phyloP scores from a whole-genome alignment of 2,888 invertebrate species.

The Harpalus rubripes region DNA sequence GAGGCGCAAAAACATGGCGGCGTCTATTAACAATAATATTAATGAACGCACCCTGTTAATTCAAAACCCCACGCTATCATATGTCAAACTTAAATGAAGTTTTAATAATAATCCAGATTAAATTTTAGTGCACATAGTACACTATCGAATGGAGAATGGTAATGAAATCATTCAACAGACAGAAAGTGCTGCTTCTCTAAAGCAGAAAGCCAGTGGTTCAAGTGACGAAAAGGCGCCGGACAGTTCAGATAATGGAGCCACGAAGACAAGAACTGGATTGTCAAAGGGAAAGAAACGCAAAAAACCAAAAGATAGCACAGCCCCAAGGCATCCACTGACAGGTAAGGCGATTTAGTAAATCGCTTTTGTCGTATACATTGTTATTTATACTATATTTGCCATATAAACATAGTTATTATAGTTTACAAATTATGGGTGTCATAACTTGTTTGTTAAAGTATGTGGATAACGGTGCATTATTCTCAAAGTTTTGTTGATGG shows the following conservation, averaged over 20 bases:
- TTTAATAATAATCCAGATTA: slow-evolving; percentile 48
- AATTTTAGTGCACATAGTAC: slow-evolving; percentile 44
- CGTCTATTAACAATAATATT: background rate
- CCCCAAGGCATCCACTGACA: slow-evolving; percentile 86
- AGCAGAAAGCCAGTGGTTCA: slow-evolving; percentile 69
- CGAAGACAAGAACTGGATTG: slow-evolving; percentile 50
- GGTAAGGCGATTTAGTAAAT: slow-evolving; percentile 75
- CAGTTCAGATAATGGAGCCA: slow-evolving; percentile 73
- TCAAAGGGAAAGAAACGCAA: slow-evolving; percentile 84
- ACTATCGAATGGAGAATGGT: slow-evolving; percentile 60
- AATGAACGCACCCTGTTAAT: slow-evolving; percentile 58
- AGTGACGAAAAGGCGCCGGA: slow-evolving; percentile 75
- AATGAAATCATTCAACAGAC: slow-evolving; percentile 53
- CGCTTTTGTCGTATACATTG: background rate
- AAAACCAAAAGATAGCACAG: slow-evolving; percentile 85
- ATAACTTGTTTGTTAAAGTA: background rate
- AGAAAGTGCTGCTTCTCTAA: slow-evolving; percentile 34
- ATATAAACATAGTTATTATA: background rate
- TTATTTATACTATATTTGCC: background rate
- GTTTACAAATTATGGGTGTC: background rate
- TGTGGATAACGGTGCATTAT: background rate
- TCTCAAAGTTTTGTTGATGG: no score
- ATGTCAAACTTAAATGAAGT: slow-evolving; percentile 65
- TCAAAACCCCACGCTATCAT: slow-evolving; percentile 65
- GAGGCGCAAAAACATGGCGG: background rate